phyloP scores from a whole-genome alignment of 1,140 invertebrate species.

The Hyphantria cunea region DNA sequence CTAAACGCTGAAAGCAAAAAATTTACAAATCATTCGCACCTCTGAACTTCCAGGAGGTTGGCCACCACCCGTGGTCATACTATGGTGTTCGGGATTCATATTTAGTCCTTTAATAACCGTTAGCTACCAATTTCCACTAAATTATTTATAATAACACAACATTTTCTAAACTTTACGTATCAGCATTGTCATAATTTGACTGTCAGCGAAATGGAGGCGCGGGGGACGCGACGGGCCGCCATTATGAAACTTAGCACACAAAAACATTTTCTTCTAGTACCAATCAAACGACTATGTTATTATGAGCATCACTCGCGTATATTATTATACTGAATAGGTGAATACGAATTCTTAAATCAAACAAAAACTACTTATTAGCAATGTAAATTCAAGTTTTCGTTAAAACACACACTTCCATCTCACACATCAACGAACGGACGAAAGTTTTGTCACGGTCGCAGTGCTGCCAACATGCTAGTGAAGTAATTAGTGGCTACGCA shows the following conservation, averaged over 20 bases:
- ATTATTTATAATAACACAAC: slow-evolving; percentile 73
- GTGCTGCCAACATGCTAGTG: slow-evolving; percentile 50
- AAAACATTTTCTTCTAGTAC: slow-evolving; percentile 70
- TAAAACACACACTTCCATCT: slow-evolving; percentile 40
- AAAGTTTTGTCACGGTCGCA: slow-evolving; percentile 70
- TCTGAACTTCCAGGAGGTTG: slow-evolving; percentile 79
- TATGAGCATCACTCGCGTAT: too few species aligned
- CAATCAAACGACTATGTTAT: background rate
- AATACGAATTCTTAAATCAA: slow-evolving; percentile 1
- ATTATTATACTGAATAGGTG: background rate
- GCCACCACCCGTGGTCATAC: slow-evolving; percentile 80
- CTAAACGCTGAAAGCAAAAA: slow-evolving; percentile 46
- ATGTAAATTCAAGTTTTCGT: slow-evolving; percentile 25
- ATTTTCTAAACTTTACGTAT: slow-evolving; percentile 76
- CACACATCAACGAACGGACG: slow-evolving; percentile 61
- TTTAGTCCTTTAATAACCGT: slow-evolving; percentile 52
- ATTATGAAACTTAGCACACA: slow-evolving; percentile 83
- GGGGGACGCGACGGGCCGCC: slow-evolving; percentile 85
- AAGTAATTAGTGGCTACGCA: slow-evolving; percentile 27
- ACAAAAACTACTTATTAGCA: slow-evolving; percentile 18
- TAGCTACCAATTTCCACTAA: slow-evolving; percentile 46
- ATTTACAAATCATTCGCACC: slow-evolving; percentile 68
- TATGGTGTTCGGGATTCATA: slow-evolving; percentile 83
- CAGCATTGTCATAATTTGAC: slow-evolving; percentile 82
- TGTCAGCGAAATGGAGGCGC: slow-evolving; percentile 83